Conservation (phyloP, 2,113 vertebrate genomes). For the Uropsilus gracilis region DNA sequence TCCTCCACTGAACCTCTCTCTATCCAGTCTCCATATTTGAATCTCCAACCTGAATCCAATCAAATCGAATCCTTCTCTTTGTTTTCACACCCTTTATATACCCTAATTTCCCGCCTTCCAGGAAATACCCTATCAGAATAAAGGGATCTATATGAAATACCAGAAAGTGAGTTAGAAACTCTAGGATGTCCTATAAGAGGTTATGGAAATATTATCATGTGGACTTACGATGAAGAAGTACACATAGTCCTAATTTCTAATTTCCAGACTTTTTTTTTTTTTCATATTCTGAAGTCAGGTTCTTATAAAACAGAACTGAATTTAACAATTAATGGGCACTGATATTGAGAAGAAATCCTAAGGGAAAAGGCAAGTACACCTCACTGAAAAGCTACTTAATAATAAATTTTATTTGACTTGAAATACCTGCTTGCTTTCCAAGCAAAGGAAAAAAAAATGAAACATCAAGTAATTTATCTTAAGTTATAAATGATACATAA, state of each 20-base stretch:
- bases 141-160: not conserved
- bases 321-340: conserved; percentile 34
- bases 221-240: conserved; percentile 20
- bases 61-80: too few relatives aligned
- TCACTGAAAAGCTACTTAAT: not conserved
- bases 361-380: not conserved
- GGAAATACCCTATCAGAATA: too few relatives aligned
- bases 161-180: not conserved
- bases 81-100: too few relatives aligned
- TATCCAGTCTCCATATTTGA: too few relatives aligned
- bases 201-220: not conserved
- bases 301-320: conserved; percentile 12
- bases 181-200: not conserved
- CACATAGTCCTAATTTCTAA: conserved; percentile 30
- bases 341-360: conserved; percentile 50
- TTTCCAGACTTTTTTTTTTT: not conserved
- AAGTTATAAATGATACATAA: conserved; percentile 51
- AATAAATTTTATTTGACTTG: conserved; percentile 68
- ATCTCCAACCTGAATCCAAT: too few relatives aligned
- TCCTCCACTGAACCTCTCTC: too few relatives aligned
- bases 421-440: conserved; percentile 46
- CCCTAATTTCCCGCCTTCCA: too few relatives aligned
- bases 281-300: not conserved
- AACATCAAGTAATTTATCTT: conserved; percentile 52
- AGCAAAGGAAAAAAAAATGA: conserved; percentile 51